Base-by-base conservation (phyloP, 2,888 invertebrate species). In the Protonemura montana region DNA sequence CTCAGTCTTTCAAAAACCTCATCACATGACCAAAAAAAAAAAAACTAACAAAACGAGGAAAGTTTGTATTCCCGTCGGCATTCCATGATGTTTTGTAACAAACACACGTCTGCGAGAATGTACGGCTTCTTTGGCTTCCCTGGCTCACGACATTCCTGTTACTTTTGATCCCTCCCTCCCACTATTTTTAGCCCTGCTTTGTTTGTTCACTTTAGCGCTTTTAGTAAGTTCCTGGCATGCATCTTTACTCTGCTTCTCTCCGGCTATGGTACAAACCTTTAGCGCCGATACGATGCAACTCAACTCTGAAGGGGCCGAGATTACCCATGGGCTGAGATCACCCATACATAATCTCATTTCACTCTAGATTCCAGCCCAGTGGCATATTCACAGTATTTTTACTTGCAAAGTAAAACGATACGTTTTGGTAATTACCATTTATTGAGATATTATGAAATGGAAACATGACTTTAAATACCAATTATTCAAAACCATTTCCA, bases 161-260 rank as follows among this genome's bases (percentile, higher is more conserved):
- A 59, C 59, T 59, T 59, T 59, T 59, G 59, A 59, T 59, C 59
- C 59, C 59, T 59, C 3, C 21, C 59, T 59, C 6, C 59, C 21
- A 59, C 59, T 59, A 59, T 59, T 59, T 59, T 59, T 59, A 59
- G 59, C 59, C 59, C 59, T 59, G 59, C 59, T 59, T 59, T 59
- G 59, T 59, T 59, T 59, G 59, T 59, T 7, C 59, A 59, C 16
- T 21, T 59, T 59, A 59, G 59, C 59, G 59, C 59, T 59, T 59
- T 59, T 59, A 59, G 59, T 59, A 59, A 21, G 59, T 59, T 59
- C 59, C 59, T 10, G 13, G 59, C 21, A 10, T 59, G 16, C 21
- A 59, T 59, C 3, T 10, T 13, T 59, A 21, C 59, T 59, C 59
- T 7, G 59, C 59, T 13, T 13, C 35, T 10, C 35, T n/a, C n/a